Evolutionary conservation across 2,113 vertebrate species (phyloP), one percentile per base, ranked within the genome.

Genomic region (Hyperoodon ampullatus): DNA sequence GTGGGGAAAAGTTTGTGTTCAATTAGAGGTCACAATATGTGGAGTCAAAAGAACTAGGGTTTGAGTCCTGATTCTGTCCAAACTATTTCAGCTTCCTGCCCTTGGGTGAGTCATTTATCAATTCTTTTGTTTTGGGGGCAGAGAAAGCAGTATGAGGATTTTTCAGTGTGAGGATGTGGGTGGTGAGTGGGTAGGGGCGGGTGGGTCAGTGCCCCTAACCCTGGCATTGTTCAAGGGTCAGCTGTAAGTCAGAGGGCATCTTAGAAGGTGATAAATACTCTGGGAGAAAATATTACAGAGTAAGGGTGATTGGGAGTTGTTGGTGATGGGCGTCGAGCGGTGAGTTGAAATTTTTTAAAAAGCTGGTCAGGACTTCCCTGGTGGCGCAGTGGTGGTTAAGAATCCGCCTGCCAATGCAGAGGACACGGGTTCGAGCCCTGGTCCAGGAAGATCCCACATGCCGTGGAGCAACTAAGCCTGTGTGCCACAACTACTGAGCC

Each of bases 261-360:
- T 85, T 42, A 68, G 47, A 74, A 90, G 58, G 28, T 47, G 24
- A 39, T 61, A 82, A n/a, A 55, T n/a, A 33, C 33, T 35, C 26
- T 53, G 61, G 8, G 33, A 53, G 33, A 39, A 94, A 82, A 72
- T 16, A 72, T 66, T 71, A 39, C 47, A 30, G 72, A 87, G 35
- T 47, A 44, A 50, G 26, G 12, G 65, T 19, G 78, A 30, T 19
- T 50, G 18, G 63, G 21, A 88, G 7, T 19, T 26, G 53, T 35
- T 35, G n/a, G 24, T 28, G 65, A 26, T 19, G 1, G 39, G 16
- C 0, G 6, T 24, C 0, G 33, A 53, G 21, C 8, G 14, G 28
- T 11, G 35, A 58, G 82, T n/a, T 53, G 83, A 42, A 21, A 78
- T 63, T 92, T 84, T 72, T 21, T 18, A 71, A 84, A 50, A 86